Conservation (phyloP, 1,140 invertebrate species). For the Pristionchus pacificus region DNA sequence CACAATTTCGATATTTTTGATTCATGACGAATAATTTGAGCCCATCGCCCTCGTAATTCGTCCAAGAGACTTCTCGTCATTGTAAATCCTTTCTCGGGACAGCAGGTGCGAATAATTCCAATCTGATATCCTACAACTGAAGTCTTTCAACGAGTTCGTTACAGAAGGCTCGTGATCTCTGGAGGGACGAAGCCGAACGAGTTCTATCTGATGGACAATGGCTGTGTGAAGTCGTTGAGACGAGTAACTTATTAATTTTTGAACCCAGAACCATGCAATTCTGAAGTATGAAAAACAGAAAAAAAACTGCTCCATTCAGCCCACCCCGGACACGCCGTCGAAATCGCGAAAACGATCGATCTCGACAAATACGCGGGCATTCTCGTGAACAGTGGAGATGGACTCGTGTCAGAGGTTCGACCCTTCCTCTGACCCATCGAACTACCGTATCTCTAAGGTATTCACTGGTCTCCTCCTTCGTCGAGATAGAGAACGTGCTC, state of each 20-base stretch:
- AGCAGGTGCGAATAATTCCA: too few relatives aligned
- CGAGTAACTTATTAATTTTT: background rate
- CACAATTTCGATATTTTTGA: too few relatives aligned
- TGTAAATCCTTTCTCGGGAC: too few relatives aligned
- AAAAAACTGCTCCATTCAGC: slow-evolving; percentile 57
- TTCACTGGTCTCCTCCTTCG: slow-evolving; percentile 39
- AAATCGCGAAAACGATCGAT: slow-evolving; percentile 56
- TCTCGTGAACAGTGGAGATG: slow-evolving; percentile 45
- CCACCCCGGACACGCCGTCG: slow-evolving; percentile 58
- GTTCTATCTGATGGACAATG: background rate
- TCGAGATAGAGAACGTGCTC: slow-evolving; percentile 35
- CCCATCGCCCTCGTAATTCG: too few relatives aligned
- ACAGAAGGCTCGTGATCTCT: too few relatives aligned
- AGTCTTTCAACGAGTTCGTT: too few relatives aligned
- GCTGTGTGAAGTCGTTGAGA: background rate
- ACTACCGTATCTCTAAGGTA: slow-evolving; percentile 27
- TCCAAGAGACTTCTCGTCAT: too few relatives aligned
- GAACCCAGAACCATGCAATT: background rate
- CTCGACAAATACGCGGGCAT: slow-evolving; percentile 48
- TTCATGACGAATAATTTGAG: too few relatives aligned
- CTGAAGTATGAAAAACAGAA: background rate
- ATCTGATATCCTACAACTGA: too few relatives aligned
- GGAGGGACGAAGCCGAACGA: background rate
- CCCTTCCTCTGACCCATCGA: background rate
- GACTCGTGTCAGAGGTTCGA: slow-evolving; percentile 24